Percentiles rank a stretch among this genome's conserved stretches.
Evolutionary conservation across 2,888 invertebrate species (phyloP).

Genomic region (Melieria crassipennis): DNA sequence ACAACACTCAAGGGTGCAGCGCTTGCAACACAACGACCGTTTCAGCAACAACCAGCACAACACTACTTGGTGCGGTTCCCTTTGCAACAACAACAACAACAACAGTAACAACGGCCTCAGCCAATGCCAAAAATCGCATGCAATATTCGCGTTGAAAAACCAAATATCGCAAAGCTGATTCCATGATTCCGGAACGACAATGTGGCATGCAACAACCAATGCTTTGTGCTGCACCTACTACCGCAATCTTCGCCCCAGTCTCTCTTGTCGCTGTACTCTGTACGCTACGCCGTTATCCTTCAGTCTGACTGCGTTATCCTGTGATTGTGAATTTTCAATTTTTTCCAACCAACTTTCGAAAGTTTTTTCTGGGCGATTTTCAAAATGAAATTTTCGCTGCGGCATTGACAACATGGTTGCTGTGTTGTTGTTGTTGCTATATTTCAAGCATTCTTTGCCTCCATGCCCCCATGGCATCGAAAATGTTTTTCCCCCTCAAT

Average conservation of each 20-base stretch:
- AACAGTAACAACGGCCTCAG: not conserved
- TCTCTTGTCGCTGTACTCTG: not conserved
- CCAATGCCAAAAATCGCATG: not conserved
- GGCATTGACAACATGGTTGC: not conserved
- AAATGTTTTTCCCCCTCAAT: too few relatives aligned
- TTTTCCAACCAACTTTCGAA: not conserved
- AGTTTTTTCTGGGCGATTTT: too few relatives aligned
- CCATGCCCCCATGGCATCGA: not conserved
- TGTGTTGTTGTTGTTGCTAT: slow-evolving; percentile 1
- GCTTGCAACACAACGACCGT: too few relatives aligned
- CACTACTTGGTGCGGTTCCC: too few relatives aligned
- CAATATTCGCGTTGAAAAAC: too few relatives aligned
- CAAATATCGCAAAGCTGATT: too few relatives aligned
- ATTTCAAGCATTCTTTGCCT: not conserved
- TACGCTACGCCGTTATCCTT: too few relatives aligned
- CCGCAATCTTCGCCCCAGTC: not conserved
- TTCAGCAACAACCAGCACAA: too few relatives aligned
- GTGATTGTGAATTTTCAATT: slow-evolving; percentile 4
- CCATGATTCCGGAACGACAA: not conserved
- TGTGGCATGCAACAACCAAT: not conserved
- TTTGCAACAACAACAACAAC: not conserved
- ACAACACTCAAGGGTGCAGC: too few relatives aligned
- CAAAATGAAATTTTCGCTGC: too few relatives aligned
- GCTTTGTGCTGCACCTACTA: not conserved
- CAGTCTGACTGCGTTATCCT: too few relatives aligned